Percentiles rank a stretch among this genome's conserved stretches.
Evolutionary conservation across 2,113 vertebrate species (phyloP).

Genomic region (Nyctereutes procyonoides): DNA sequence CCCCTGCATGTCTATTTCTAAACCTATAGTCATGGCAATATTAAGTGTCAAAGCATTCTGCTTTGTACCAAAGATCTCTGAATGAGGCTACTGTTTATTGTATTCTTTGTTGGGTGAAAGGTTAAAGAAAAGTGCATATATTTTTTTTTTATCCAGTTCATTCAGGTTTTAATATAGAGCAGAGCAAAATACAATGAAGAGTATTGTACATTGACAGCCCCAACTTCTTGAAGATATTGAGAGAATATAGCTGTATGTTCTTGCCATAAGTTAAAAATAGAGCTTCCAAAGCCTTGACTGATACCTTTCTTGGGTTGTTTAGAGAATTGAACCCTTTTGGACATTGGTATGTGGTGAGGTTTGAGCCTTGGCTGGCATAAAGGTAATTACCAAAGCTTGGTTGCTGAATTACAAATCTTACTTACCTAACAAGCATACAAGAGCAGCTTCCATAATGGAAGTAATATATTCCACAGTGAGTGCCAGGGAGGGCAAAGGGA

Average conservation of each 20-base stretch:
- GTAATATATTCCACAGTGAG: slow-evolving; percentile 73
- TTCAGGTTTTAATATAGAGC: slow-evolving; percentile 71
- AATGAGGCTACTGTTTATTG: slow-evolving; percentile 79
- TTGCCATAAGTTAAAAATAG: slow-evolving; percentile 37
- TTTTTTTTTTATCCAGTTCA: slow-evolving; percentile 58
- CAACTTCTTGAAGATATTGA: slow-evolving; percentile 33
- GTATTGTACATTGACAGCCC: slow-evolving; percentile 56
- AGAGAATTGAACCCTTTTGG: neutral
- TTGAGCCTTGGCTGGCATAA: slow-evolving; percentile 8
- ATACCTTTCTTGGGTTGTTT: neutral
- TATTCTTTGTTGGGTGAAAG: slow-evolving; percentile 75
- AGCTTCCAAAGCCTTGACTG: neutral
- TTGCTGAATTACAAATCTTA: slow-evolving; percentile 65
- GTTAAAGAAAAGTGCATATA: slow-evolving; percentile 58
- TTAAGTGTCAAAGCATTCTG: slow-evolving; percentile 58
- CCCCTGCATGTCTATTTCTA: neutral
- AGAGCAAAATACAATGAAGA: slow-evolving; percentile 61
- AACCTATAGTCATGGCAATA: slow-evolving; percentile 32
- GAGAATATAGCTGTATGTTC: neutral
- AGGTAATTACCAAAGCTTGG: slow-evolving; percentile 64
- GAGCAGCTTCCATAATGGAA: slow-evolving; percentile 62
- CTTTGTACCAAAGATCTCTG: slow-evolving; percentile 68
- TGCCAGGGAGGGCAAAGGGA: slow-evolving; percentile 77
- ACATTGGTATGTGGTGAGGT: slow-evolving; percentile 7
- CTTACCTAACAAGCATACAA: slow-evolving; percentile 74